Conservation (phyloP, 2,888 invertebrate genomes). For the Amorpha juglandis region DNA sequence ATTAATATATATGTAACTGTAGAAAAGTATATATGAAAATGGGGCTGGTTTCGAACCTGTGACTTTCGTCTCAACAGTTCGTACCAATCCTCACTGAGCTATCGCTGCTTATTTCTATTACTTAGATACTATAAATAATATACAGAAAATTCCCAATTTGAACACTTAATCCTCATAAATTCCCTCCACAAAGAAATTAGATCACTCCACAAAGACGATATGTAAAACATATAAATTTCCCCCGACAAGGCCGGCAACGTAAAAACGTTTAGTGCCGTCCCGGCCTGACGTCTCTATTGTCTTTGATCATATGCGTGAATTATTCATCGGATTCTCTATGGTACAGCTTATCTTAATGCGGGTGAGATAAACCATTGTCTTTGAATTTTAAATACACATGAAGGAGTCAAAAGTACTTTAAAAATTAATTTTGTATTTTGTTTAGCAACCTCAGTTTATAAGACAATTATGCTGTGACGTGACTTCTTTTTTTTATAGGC, state of each 20-base stretch:
- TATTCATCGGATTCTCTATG: slow-evolving; percentile 52
- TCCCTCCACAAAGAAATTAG: slow-evolving; percentile 17
- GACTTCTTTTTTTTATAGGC: too few species aligned
- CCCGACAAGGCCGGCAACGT: slow-evolving; percentile 46
- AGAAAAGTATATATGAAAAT: too few species aligned
- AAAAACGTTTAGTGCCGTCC: slow-evolving; percentile 58
- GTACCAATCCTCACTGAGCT: too few species aligned
- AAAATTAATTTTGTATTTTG: not conserved
- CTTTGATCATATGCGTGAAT: slow-evolving; percentile 76
- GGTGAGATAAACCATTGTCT: slow-evolving; percentile 8
- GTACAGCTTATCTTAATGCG: not conserved
- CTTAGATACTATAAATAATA: too few species aligned
- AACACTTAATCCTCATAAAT: slow-evolving; percentile 19
- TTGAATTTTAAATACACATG: not conserved
- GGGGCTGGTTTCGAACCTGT: too few species aligned
- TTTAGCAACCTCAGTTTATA: too few species aligned
- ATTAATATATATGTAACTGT: too few species aligned
- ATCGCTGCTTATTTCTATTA: too few species aligned
- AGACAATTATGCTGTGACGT: too few species aligned
- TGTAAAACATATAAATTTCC: slow-evolving; percentile 34
- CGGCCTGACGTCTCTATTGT: slow-evolving; percentile 68
- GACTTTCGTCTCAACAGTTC: too few species aligned
- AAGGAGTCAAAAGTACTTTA: not conserved
- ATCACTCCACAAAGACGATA: slow-evolving; percentile 17
- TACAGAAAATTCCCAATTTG: not conserved